Evolutionary conservation across 1,140 invertebrate species (phyloP).

Genomic region (Branchinecta lindahli): DNA sequence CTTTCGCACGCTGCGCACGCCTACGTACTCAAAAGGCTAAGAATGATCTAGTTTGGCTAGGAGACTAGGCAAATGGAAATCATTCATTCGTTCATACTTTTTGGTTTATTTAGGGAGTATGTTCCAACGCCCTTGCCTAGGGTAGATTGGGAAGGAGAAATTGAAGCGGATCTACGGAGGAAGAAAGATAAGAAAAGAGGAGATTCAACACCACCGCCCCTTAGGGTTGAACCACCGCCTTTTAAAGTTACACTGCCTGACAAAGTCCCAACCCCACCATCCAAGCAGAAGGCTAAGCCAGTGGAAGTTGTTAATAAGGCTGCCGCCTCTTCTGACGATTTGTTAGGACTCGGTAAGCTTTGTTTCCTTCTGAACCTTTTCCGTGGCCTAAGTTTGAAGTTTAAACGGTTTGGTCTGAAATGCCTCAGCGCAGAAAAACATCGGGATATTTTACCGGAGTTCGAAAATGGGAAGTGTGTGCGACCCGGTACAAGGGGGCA

Average conservation of each 20-base stretch:
- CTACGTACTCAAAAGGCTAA: too few species aligned
- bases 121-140: constrained; percentile 67
- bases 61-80: too few species aligned
- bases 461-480: too few species aligned
- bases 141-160: constrained; percentile 67
- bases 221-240: constrained; percentile 30
- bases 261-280: neutral
- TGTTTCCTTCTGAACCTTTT: constrained; percentile 16
- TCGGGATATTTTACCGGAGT: too few species aligned
- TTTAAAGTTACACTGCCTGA: constrained; percentile 33
- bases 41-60: too few species aligned
- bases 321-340: constrained; percentile 34
- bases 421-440: too few species aligned
- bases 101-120: constrained; percentile 51
- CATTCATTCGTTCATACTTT: too few species aligned
- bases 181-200: constrained; percentile 50
- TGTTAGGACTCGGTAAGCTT: constrained; percentile 42
- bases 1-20: too few species aligned
- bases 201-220: constrained; percentile 48
- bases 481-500: too few species aligned
- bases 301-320: neutral
- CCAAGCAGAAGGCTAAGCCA: neutral
- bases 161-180: constrained; percentile 41
- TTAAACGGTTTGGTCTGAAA: too few species aligned
- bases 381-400: too few species aligned